Evolutionary conservation across 2,797 vertebrate genomes (phyloP).

Genomic region (Philypnodon macrostomus): DNA sequence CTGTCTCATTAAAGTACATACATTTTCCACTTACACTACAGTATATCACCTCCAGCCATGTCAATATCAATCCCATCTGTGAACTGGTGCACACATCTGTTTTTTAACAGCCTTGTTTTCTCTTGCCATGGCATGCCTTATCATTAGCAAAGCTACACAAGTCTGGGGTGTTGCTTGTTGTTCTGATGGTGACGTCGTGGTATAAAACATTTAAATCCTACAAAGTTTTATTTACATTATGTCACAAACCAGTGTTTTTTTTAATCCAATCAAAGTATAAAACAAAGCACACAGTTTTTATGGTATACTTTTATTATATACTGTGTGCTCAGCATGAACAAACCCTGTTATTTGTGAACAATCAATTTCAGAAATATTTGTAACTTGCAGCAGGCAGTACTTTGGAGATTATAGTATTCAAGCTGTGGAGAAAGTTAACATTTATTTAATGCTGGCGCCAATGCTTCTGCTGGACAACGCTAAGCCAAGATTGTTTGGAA

Average conservation of each 20-base stretch:
- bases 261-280: background rate
- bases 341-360: conserved; percentile 36
- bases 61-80: conserved; percentile 69
- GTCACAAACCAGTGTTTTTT: conserved; percentile 5
- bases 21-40: conserved; percentile 45
- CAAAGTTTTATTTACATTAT: conserved; percentile 4
- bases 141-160: conserved; percentile 58
- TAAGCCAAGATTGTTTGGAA: conserved; percentile 12
- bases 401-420: conserved; percentile 55
- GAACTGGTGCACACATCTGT: conserved; percentile 59
- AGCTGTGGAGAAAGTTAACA: conserved; percentile 45
- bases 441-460: conserved; percentile 39
- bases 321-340: conserved; percentile 4
- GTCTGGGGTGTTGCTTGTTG: conserved; percentile 31
- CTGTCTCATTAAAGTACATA: conserved; percentile 42
- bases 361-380: conserved; percentile 8
- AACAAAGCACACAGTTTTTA: background rate
- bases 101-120: conserved; percentile 72
- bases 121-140: conserved; percentile 46
- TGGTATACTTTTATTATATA: background rate
- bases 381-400: conserved; percentile 6
- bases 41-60: conserved; percentile 62
- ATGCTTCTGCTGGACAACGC: conserved; percentile 4
- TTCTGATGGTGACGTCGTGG: conserved; percentile 7
- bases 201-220: conserved; percentile 17